A percentile compares a stretch with the other conserved stretches of the same genome.
Evolutionary conservation across 2,888 invertebrate species (phyloP).

Genomic region (Luffia ferchaultella): DNA sequence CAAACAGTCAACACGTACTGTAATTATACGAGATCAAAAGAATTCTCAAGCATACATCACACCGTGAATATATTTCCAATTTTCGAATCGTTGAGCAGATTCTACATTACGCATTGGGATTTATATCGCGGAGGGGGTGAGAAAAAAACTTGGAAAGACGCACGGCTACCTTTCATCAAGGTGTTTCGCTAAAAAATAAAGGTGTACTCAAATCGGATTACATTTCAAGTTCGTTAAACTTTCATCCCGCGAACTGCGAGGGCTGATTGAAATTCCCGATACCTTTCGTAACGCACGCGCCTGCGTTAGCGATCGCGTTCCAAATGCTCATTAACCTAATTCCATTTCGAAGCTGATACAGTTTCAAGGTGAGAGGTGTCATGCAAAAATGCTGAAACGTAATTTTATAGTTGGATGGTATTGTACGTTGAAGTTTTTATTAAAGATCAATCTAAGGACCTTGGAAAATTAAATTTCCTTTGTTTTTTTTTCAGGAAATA

Average conservation of each 20-base stretch:
- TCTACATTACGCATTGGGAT: neutral
- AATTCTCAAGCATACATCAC: too few species aligned
- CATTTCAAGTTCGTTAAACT: constrained; percentile 46
- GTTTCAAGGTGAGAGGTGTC: neutral
- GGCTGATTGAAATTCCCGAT: constrained; percentile 6
- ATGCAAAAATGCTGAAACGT: neutral
- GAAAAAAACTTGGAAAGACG: neutral
- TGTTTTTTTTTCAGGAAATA: too few species aligned
- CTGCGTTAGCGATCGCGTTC: neutral
- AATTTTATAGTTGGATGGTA: too few species aligned
- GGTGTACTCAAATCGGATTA: constrained; percentile 37
- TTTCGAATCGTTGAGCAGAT: too few species aligned
- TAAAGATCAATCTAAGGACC: too few species aligned
- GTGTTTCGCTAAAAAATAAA: constrained; percentile 19
- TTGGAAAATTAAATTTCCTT: too few species aligned
- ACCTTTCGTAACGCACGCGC: neutral
- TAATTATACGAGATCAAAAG: neutral
- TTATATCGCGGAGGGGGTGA: neutral
- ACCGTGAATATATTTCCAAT: too few species aligned
- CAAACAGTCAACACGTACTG: neutral
- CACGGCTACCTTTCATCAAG: constrained; percentile 2
- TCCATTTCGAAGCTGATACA: neutral
- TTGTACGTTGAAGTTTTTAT: too few species aligned
- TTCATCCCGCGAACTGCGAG: constrained; percentile 24
- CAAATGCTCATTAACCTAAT: neutral